These are phyloP conservation scores for Manis pentadactyla DNA, from an alignment of 2,797 vertebrate species.

Conservation along the genomic window DNA sequence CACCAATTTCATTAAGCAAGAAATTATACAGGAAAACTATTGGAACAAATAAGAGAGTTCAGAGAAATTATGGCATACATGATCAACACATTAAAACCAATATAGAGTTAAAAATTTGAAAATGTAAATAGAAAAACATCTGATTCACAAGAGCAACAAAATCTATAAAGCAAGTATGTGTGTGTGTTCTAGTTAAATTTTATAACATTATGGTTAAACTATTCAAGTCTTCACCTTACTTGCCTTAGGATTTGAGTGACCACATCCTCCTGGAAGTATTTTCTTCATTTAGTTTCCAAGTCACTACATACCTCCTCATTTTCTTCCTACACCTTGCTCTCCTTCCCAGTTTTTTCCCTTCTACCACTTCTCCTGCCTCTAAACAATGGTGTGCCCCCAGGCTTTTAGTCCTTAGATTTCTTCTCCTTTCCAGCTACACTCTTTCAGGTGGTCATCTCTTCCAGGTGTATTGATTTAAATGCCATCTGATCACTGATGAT, in stretches of 20 bases:
- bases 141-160: conserved; percentile 39
- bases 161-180: neutral
- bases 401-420: neutral
- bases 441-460: neutral
- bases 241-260: neutral
- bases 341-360: neutral
- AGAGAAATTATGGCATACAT: neutral
- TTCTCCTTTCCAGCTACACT: neutral
- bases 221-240: neutral
- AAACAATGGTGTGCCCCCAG: neutral
- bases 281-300: conserved; percentile 5
- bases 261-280: neutral
- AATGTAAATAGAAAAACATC: conserved; percentile 30
- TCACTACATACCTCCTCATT: neutral
- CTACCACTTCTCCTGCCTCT: neutral
- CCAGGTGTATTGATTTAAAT: neutral
- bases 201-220: neutral
- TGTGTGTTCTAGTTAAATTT: neutral
- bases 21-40: neutral
- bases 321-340: neutral
- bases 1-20: conserved; percentile 5
- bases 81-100: neutral
- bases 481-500: neutral
- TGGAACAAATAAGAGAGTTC: conserved; percentile 3
- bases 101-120: conserved; percentile 8